Conservation (phyloP, 2,888 invertebrate species). For the Campopleginae sp. region DNA sequence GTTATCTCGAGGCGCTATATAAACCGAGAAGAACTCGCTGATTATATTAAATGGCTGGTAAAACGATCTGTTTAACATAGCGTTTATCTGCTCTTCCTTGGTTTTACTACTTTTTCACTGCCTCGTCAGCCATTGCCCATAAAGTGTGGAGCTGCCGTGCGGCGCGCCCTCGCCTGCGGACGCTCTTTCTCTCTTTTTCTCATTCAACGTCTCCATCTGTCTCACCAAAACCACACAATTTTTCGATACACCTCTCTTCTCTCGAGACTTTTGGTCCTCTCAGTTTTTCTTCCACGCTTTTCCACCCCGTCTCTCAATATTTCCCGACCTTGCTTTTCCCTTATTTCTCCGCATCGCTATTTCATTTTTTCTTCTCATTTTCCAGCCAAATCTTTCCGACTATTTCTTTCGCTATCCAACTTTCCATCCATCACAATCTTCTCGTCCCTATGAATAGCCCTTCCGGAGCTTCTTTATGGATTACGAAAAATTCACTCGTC, state of each 20-base stretch:
- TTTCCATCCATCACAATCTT: neutral
- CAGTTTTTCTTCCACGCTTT: constrained; percentile 5
- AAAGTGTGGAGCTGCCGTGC: constrained; percentile 76
- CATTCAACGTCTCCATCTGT: constrained; percentile 44
- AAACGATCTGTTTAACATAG: constrained; percentile 84
- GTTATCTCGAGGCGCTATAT: constrained; percentile 58
- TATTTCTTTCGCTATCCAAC: neutral
- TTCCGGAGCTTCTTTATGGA: neutral
- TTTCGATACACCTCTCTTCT: constrained; percentile 23
- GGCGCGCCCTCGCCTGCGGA: constrained; percentile 45
- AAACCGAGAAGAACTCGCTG: constrained; percentile 74
- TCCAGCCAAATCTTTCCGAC: neutral
- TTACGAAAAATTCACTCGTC: neutral
- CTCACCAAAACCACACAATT: constrained; percentile 38
- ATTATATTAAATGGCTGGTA: constrained; percentile 84
- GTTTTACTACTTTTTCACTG: constrained; percentile 84
- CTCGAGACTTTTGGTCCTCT: constrained; percentile 11
- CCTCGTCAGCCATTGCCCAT: constrained; percentile 84
- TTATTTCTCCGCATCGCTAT: neutral
- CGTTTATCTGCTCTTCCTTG: constrained; percentile 83
- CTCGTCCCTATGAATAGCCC: neutral
- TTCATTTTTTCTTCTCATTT: neutral
- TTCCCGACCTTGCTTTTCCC: neutral
- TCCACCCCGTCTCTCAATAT: neutral
- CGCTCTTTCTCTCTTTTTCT: constrained; percentile 38